Percentiles rank a stretch among this genome's conserved stretches.
Evolutionary conservation across 2,888 invertebrate genomes (phyloP).

Genomic region (Choristoneura rosaceana): DNA sequence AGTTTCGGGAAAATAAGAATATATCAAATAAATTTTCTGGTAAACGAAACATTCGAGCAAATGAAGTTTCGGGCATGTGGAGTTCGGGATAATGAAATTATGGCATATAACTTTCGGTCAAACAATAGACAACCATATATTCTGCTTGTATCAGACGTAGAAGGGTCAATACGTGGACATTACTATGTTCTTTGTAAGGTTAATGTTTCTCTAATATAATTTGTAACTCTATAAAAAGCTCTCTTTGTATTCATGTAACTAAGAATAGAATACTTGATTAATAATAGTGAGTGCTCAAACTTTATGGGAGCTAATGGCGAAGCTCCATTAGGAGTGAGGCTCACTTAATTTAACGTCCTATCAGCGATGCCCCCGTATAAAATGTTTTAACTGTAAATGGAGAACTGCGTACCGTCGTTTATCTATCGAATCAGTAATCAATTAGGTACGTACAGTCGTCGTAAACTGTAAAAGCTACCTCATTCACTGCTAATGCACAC

Average conservation of each 20-base stretch:
- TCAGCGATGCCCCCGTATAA: conserved; percentile 45
- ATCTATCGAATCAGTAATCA: conserved; percentile 49
- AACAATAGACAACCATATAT: no score
- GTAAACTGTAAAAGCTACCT: conserved; percentile 47
- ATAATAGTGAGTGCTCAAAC: conserved; percentile 19
- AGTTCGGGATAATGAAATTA: no score
- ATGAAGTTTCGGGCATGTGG: no score
- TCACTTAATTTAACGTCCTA: conserved; percentile 46
- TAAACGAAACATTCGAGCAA: no score
- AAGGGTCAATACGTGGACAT: no score
- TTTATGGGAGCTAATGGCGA: conserved; percentile 37
- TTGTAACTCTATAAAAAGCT: neutral
- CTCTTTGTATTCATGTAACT: neutral
- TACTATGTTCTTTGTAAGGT: no score
- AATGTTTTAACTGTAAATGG: conserved; percentile 48
- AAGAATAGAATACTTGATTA: conserved; percentile 6
- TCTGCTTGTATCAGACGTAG: no score
- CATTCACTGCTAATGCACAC: conserved; percentile 27
- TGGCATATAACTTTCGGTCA: no score
- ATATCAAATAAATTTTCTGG: no score
- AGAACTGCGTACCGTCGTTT: conserved; percentile 44
- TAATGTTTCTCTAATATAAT: no score
- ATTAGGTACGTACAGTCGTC: conserved; percentile 45
- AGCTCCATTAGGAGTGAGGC: conserved; percentile 44
- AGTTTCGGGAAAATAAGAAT: no score